Percentiles rank a stretch among this genome's conserved stretches.
Conservation (phyloP, 2,888 invertebrate genomes). For the Acrobasis consociella region DNA sequence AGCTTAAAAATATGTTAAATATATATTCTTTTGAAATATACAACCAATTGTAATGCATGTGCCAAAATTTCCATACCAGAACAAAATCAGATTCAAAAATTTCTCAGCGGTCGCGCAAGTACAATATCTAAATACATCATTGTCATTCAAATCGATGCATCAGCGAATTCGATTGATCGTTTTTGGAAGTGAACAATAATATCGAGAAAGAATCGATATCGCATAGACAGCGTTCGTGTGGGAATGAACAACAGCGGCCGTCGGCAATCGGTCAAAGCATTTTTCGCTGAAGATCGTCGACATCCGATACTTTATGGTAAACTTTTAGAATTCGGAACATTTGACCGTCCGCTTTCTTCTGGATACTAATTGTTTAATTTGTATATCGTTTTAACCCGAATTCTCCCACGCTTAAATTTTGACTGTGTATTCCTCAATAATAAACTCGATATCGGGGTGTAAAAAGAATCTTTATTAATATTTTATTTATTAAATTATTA, state of each 20-base stretch:
- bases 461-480: too few species aligned
- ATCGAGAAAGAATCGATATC: slow-evolving; percentile 41
- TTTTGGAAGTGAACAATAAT: slow-evolving; percentile 62
- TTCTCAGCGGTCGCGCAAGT: slow-evolving; percentile 13
- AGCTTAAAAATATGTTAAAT: background rate
- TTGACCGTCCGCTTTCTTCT: slow-evolving; percentile 42
- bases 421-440: too few species aligned
- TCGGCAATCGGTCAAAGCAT: slow-evolving; percentile 69
- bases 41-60: background rate
- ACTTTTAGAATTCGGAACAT: slow-evolving; percentile 49
- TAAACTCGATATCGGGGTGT: too few species aligned
- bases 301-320: slow-evolving; percentile 60
- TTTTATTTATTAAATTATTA: too few species aligned
- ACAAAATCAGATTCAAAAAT: background rate
- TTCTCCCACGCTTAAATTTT: too few species aligned
- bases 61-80: slow-evolving; percentile 26
- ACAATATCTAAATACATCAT: slow-evolving; percentile 27
- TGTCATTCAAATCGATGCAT: slow-evolving; percentile 36
- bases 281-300: slow-evolving; percentile 68
- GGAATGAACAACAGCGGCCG: slow-evolving; percentile 73
- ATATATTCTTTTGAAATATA: slow-evolving; percentile 1
- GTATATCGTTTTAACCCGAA: too few species aligned
- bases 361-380: slow-evolving; percentile 40
- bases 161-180: slow-evolving; percentile 50
- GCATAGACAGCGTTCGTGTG: slow-evolving; percentile 63